These are phyloP conservation scores for Pteruthius melanotis DNA, from an alignment of 2,113 vertebrate species.

Conservation along the genomic window DNA sequence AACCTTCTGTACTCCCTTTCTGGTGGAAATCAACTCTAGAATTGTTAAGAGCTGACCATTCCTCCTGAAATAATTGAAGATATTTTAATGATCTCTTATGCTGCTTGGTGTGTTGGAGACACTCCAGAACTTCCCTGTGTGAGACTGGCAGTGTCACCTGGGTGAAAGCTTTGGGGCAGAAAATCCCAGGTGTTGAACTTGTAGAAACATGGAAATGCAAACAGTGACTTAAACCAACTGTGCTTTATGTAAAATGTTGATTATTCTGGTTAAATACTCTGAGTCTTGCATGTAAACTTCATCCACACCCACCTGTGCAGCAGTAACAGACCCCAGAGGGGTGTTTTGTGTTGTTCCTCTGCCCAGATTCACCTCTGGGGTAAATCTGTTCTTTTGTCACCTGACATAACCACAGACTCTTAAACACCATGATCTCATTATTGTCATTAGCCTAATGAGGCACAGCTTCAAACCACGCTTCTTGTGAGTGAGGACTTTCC, in stretches of 20 bases:
- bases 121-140: neutral
- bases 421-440: neutral
- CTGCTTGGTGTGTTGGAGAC: fast-evolving
- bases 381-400: neutral
- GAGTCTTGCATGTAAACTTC: too few relatives aligned
- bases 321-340: neutral
- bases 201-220: neutral
- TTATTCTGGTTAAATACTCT: neutral
- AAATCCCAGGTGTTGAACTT: neutral
- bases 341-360: too few relatives aligned
- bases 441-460: neutral
- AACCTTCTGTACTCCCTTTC: neutral
- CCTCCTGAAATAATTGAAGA: neutral
- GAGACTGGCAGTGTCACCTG: neutral
- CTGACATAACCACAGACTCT: neutral
- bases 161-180: neutral
- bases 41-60: neutral
- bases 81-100: neutral
- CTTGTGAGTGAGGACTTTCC: neutral
- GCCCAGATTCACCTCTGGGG: neutral
- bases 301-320: fast-evolving
- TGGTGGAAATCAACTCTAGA: neutral
- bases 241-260: neutral
- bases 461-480: neutral
- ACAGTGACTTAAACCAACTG: neutral